Conservation (phyloP, 2,888 invertebrate species). For the Hemistola chrysoprasaria region DNA sequence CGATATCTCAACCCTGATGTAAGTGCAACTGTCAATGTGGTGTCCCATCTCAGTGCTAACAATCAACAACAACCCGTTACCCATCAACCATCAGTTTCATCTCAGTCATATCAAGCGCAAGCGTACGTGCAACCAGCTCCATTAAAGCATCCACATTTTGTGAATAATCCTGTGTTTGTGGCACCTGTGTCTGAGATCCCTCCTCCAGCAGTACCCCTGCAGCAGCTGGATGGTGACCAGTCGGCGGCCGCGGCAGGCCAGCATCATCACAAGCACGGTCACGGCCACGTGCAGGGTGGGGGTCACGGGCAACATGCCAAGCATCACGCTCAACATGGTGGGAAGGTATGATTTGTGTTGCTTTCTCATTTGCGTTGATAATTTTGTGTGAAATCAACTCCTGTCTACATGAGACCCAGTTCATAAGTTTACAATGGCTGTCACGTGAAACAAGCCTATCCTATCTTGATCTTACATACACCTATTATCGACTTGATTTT, state of each 20-base stretch:
- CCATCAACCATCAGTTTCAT: background rate
- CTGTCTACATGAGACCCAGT: too few relatives aligned
- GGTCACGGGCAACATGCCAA: constrained; percentile 79
- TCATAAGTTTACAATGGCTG: too few relatives aligned
- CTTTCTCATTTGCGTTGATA: too few relatives aligned
- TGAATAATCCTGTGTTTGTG: constrained; percentile 32
- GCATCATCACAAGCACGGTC: constrained; percentile 53
- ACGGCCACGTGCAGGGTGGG: constrained; percentile 67
- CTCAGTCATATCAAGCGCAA: constrained; percentile 2
- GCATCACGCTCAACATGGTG: constrained; percentile 78
- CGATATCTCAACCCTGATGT: constrained; percentile 29
- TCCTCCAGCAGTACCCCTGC: constrained; percentile 35
- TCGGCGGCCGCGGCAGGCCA: constrained; percentile 48
- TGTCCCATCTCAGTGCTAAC: constrained; percentile 19
- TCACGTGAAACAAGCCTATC: too few relatives aligned
- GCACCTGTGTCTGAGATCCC: constrained; percentile 37
- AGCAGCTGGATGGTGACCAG: constrained; percentile 45
- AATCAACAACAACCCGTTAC: background rate
- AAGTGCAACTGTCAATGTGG: constrained; percentile 22
- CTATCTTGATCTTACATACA: too few relatives aligned
- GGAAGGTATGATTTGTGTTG: constrained; percentile 59
- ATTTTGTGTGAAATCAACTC: too few relatives aligned
- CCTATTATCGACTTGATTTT: too few relatives aligned
- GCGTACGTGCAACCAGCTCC: constrained; percentile 21
- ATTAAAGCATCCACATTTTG: constrained; percentile 23